Evolutionary conservation across 2,113 vertebrate species (phyloP).

Genomic region (Lutjanus erythropterus): DNA sequence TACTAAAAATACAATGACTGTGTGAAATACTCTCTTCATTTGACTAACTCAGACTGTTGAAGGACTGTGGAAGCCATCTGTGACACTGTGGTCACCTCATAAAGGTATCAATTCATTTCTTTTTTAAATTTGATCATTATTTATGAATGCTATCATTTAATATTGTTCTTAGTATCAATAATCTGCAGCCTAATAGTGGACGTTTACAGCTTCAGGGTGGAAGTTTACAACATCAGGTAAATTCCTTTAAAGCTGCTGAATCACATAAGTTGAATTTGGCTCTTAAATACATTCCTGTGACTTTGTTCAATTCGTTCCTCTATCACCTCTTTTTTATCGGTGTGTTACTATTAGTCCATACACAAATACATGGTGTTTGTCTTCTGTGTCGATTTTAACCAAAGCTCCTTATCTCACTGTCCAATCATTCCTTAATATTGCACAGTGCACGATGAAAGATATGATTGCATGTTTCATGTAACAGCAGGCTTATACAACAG

Average conservation of each 20-base stretch:
- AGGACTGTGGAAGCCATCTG: no score
- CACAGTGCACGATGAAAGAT: no score
- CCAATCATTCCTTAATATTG: not conserved
- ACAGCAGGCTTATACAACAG: not conserved
- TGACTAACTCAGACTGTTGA: no score
- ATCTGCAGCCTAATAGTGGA: not conserved
- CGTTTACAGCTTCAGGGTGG: no score
- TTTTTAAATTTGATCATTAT: no score
- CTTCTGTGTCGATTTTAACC: not conserved
- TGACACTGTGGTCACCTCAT: no score
- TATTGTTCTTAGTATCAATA: not conserved
- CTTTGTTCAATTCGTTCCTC: no score
- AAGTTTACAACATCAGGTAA: not conserved
- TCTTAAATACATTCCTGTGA: not conserved
- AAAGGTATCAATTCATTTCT: no score
- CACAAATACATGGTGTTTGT: not conserved
- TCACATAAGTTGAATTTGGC: not conserved
- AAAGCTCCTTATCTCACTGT: conserved; percentile 17
- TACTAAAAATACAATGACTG: no score
- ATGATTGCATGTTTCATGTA: not conserved
- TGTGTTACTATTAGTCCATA: not conserved
- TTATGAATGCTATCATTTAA: no score
- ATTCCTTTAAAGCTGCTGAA: not conserved
- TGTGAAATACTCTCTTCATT: no score
- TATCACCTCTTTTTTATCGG: not conserved